phyloP scores from a whole-genome alignment of 1,140 invertebrate genomes.

The Cryptotermes secundus region DNA sequence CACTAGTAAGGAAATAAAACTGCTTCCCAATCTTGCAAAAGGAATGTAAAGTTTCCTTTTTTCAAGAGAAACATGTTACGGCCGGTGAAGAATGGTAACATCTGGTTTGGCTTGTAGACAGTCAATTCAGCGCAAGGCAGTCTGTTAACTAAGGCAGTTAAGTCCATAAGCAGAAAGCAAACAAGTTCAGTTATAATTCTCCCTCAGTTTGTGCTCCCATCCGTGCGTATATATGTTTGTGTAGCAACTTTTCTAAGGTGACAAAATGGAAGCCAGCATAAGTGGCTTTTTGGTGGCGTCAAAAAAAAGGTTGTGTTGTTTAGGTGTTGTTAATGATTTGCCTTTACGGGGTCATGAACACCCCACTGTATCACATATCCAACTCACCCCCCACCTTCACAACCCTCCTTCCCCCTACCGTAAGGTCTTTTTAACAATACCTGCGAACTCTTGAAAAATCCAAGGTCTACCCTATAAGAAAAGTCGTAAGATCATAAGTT shows the following conservation, averaged over 20 bases:
- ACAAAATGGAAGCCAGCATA: neutral
- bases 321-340: neutral
- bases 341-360: neutral
- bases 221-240: neutral
- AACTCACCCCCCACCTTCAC: neutral
- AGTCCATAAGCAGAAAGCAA: slow-evolving; percentile 5
- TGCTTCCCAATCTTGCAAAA: no score
- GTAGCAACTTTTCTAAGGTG: slow-evolving; percentile 12
- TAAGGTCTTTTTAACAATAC: neutral
- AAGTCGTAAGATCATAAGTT: neutral
- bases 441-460: slow-evolving; percentile 3
- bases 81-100: neutral
- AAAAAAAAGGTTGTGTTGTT: neutral
- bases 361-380: neutral
- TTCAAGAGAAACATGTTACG: no score
- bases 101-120: neutral
- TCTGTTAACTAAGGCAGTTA: neutral
- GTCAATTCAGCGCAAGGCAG: neutral
- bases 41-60: no score
- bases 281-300: neutral
- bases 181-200: neutral
- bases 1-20: no score
- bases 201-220: neutral
- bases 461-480: neutral
- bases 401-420: neutral